phyloP scores from a whole-genome alignment of 2,113 vertebrate species.

The Cryptoleucopteryx plumbea region DNA sequence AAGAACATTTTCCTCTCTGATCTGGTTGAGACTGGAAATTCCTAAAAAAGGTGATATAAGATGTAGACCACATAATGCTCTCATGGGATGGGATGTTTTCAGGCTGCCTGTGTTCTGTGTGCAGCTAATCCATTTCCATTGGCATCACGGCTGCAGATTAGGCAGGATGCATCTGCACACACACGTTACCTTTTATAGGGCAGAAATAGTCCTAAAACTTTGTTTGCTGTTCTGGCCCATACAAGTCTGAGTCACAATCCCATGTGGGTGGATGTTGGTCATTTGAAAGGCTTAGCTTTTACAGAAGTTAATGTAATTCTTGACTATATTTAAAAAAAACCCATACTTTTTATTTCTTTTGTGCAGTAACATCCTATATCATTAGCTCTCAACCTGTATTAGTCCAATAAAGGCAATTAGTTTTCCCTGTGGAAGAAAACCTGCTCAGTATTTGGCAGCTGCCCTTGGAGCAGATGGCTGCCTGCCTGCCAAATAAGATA shows the following conservation, averaged over 20 bases:
- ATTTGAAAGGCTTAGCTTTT: neutral
- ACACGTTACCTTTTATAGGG: fast-evolving
- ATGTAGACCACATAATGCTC: neutral
- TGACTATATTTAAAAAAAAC: neutral
- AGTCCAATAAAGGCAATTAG: slow-evolving; percentile 66
- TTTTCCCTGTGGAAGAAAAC: slow-evolving; percentile 54
- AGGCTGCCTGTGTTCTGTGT: neutral
- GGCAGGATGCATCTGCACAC: neutral
- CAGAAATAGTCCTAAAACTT: neutral
- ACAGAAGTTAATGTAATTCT: neutral
- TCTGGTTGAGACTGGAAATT: neutral
- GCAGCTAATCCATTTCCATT: neutral
- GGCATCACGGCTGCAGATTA: neutral
- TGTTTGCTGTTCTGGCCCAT: neutral
- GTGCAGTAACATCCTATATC: neutral
- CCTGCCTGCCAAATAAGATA: slow-evolving; percentile 59
- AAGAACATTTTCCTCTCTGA: neutral
- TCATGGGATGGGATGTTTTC: neutral
- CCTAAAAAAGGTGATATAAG: neutral
- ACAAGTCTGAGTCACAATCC: neutral
- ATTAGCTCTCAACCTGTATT: slow-evolving; percentile 46
- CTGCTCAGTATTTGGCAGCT: slow-evolving; percentile 62
- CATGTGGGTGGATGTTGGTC: neutral
- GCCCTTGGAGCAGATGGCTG: slow-evolving; percentile 75
- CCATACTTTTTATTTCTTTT: neutral